Base-by-base conservation (phyloP, 2,113 vertebrate species). In the Saguinus midas region DNA sequence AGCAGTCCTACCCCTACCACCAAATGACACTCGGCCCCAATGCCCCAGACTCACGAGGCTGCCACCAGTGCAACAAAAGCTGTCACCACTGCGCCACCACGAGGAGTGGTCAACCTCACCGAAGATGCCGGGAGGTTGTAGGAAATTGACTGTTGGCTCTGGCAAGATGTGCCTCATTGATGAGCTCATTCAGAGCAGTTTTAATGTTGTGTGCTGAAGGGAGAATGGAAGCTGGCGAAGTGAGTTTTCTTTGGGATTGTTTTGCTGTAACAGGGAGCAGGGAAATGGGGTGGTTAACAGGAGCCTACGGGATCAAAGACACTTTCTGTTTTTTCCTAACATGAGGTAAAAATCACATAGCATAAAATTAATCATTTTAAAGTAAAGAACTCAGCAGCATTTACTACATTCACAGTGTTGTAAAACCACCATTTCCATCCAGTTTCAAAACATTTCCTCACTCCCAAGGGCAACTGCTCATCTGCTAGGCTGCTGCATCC, bases 401-500 rank as follows among this genome's bases (percentile, higher is more conserved):
- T 23, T 21, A 50, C 20, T 14, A 3, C 45, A 3, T 11, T 52
- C 61, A 21, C 27, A 25, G 11, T 13, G 23, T 6, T 18, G 23
- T 32, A 3, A 12, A 35, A 3, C 52, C 55, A 27, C 32, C 11
- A 14, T 0, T 2, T 58, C 20, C 13, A 6, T 32, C 35, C 50
- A 9, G 27, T 21, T n/a, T 57, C 35, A 10, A 45, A 76, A 48
- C 25, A 4, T n/a, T 35, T 27, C 40, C 40, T 58, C 83, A 23
- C 29, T 35, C 78, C 13, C 32, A 76, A 16, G 48, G 76, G 76
- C 25, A 27, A 27, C 25, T 5, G 29, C 11, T 11, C 4, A 4
- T 12, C 45, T 8, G 2, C 55, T 12, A 45, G 55, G 35, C 1
- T 37, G 2, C 1, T 25, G 12, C 37, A 9, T 13, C 23, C n/a